Evolutionary conservation across 2,113 vertebrate species (phyloP).

Genomic region (Chionis minor): DNA sequence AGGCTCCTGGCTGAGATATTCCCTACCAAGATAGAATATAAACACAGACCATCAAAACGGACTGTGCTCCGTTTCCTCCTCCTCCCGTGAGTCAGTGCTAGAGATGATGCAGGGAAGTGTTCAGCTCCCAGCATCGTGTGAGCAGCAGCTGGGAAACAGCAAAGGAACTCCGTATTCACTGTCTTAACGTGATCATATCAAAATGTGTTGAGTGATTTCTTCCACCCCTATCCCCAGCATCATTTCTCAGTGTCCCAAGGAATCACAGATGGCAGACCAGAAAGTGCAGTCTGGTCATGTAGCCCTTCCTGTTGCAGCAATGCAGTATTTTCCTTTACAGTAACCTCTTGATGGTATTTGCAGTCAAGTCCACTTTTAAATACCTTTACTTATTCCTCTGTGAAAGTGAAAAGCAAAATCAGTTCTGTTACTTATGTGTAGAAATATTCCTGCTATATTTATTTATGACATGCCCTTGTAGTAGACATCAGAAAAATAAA

Average conservation of each 20-base stretch:
- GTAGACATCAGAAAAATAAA: conserved; percentile 27
- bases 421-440: neutral
- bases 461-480: conserved; percentile 30
- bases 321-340: neutral
- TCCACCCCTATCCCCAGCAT: neutral
- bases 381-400: neutral
- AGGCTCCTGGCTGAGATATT: neutral
- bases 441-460: conserved; percentile 3
- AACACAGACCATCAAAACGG: neutral
- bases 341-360: neutral
- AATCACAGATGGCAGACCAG: conserved; percentile 42
- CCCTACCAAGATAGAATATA: neutral
- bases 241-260: conserved; percentile 26
- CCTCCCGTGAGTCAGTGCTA: neutral
- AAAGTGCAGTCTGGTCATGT: neutral
- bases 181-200: conserved; percentile 14
- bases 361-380: conserved; percentile 10
- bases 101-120: neutral
- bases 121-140: neutral
- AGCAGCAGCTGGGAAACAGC: conserved; percentile 54
- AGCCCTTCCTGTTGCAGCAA: neutral
- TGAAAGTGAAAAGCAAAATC: conserved; percentile 21
- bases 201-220: conserved; percentile 56
- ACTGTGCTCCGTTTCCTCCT: conserved; percentile 10
- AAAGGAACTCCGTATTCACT: accelerated